Base-by-base conservation (phyloP, 2,888 invertebrate genomes). In the Holacanthella duospinosa region DNA sequence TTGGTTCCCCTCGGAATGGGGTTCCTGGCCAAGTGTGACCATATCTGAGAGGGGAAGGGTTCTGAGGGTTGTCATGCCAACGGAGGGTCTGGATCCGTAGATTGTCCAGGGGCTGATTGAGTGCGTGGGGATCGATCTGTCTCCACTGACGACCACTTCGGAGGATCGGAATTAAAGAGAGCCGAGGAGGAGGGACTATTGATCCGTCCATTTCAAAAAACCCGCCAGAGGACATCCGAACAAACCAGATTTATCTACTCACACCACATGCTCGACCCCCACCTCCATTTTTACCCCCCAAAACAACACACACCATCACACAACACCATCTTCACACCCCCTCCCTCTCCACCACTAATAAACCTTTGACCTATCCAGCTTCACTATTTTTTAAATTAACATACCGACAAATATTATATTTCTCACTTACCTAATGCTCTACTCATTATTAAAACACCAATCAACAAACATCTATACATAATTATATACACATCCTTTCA, bases 81-180 rank as follows among this genome's bases (percentile, higher is more conserved):
- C 36, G 36, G 36, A 16, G 16, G 16, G 36, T 12, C 16, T 12
- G 36, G 36, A 12, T 59, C 59, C 54, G 57, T 44, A 29, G 55
- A 48, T 64, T 61, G 43, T 57, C n/a, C 59, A 55, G 63, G 55
- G 63, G 43, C 55, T 63, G 36, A 48, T 36, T 36, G 36, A 36
- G 36, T 36, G 36, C 36, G 9, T 36, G 9, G 6, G 36, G 36
- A 36, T 36, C 36, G 36, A 36, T 36, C 36, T 36, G 36, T 36
- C 36, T 36, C 36, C 36, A 36, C 36, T 36, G 36, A 36, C 36
- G 36, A 36, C 36, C 36, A 36, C 36, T 36, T 36, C 36, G 36
- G 16, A n/a, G n/a, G 36, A 36, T 6, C 36, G 16, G 36, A 36
- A 36, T 36, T 36, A 36, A 36, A 36, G 36, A 36, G 36, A 36